Evolutionary conservation across 2,888 invertebrate species (phyloP), one percentile per base, ranked within the genome.

Genomic region (Sipha maydis): DNA sequence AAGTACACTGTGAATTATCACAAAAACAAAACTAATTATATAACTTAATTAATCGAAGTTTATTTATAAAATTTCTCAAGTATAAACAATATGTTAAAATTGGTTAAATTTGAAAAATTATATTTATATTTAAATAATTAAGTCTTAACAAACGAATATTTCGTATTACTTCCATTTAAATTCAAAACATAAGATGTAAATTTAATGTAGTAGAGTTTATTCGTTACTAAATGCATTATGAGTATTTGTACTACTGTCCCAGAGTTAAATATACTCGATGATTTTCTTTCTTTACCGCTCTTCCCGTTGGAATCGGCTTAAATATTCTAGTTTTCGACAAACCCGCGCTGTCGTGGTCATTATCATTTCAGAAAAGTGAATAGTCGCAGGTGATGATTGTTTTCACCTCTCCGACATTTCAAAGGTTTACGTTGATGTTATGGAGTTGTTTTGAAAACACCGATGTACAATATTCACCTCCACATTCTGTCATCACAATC

Each of bases 351-450:
- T 8, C 28, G 4, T 28, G 7, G n/a, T 19, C 38, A 80, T 80
- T 80, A 80, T 41, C n/a, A 4, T 80, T 80, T 28, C 2, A 19
- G 9, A 69, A 80, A 80, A 80, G 67, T 38, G 9, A 67, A 28
- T 25, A 38, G 38, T 69, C 5, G 3, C 67, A 38, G 28, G 41
- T 9, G n/a, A 69, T 19, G 19, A 80, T 67, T 80, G 61, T 67
- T 61, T 80, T 80, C 80, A 41, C 28, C 67, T 80, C 67, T 19
- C 41, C n/a, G 41, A 69, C 41, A 38, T 38, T 80, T 80, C 28
- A 11, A 28, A 28, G 41, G 38, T 80, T 67, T n/a, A 67, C n/a
- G n/a, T 41, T 19, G 1, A 9, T 38, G 14, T 48, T 48, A 48
- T 48, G 48, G 48, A 14, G 67, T 80, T 67, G 41, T 67, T 67